These are phyloP conservation scores for Mycogona germanica DNA, from an alignment of 2,888 invertebrate genomes.

Conservation along the genomic window DNA sequence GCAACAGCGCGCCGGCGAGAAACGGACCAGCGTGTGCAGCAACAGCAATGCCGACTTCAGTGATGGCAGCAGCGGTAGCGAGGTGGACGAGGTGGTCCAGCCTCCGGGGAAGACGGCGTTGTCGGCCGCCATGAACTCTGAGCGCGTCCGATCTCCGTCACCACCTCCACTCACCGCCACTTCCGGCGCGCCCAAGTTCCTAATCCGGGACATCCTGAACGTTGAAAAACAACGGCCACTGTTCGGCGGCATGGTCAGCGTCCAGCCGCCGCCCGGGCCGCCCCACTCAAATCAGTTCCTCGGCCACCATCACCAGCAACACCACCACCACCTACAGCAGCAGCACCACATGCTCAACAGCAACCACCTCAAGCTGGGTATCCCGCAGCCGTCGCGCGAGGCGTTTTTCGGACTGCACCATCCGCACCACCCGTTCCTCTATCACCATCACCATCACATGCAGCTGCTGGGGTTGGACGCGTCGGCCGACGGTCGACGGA, in stretches of 20 bases:
- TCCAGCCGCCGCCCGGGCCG: not conserved
- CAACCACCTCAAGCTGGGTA: no score
- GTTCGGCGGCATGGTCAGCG: not conserved
- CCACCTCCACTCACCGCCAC: slow-evolving; percentile 1
- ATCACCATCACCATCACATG: not conserved
- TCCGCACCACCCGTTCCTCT: not conserved
- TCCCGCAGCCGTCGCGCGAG: no score
- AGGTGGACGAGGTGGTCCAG: no score
- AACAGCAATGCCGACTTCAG: no score
- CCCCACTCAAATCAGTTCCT: not conserved
- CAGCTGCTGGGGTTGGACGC: no score
- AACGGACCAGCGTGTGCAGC: no score
- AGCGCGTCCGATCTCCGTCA: not conserved
- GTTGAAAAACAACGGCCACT: slow-evolving; percentile 11
- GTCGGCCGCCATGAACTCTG: no score
- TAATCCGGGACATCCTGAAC: slow-evolving; percentile 20
- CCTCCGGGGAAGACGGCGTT: no score
- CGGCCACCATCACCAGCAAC: not conserved
- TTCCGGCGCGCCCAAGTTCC: slow-evolving; percentile 13
- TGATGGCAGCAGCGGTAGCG: no score
- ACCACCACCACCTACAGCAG: not conserved
- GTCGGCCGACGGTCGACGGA: no score
- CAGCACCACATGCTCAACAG: not conserved
- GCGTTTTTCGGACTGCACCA: no score
- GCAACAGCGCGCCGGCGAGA: no score